Conservation (phyloP, 2,797 vertebrate genomes). For the Falco berigora region DNA sequence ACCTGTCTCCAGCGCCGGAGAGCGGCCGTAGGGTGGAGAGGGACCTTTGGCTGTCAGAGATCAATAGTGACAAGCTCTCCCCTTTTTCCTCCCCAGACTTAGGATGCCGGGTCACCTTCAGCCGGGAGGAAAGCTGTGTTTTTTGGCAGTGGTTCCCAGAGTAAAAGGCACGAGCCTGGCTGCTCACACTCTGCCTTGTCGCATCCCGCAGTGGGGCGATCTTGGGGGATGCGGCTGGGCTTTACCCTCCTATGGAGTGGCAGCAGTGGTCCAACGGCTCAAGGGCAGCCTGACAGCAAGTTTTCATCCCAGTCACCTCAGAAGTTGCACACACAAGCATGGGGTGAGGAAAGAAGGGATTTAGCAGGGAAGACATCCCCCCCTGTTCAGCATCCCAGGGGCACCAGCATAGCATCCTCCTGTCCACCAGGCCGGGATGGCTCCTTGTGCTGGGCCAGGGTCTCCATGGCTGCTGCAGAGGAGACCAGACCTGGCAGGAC, state of each 20-base stretch:
- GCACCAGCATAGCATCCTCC: background rate
- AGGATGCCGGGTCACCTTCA: background rate
- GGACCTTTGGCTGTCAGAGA: background rate
- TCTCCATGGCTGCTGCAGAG: background rate
- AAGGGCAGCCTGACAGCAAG: background rate
- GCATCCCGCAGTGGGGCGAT: accelerated
- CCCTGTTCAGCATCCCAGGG: background rate
- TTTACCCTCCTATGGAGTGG: background rate
- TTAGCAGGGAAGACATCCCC: background rate
- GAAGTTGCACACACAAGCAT: accelerated
- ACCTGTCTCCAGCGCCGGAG: accelerated
- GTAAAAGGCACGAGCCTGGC: background rate
- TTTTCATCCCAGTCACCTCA: background rate
- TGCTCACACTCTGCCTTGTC: background rate
- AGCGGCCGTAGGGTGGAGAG: background rate
- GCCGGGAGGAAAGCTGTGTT: background rate
- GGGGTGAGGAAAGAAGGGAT: background rate
- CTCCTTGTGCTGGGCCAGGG: background rate
- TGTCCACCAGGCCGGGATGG: background rate
- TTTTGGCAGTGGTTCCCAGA: background rate
- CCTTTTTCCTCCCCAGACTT: background rate
- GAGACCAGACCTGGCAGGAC: background rate
- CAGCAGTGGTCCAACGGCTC: background rate
- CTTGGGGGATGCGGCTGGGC: background rate
- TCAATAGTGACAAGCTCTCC: background rate